These are phyloP conservation scores for Lepidurus apus DNA, from an alignment of 1,140 invertebrate species.

Conservation along the genomic window DNA sequence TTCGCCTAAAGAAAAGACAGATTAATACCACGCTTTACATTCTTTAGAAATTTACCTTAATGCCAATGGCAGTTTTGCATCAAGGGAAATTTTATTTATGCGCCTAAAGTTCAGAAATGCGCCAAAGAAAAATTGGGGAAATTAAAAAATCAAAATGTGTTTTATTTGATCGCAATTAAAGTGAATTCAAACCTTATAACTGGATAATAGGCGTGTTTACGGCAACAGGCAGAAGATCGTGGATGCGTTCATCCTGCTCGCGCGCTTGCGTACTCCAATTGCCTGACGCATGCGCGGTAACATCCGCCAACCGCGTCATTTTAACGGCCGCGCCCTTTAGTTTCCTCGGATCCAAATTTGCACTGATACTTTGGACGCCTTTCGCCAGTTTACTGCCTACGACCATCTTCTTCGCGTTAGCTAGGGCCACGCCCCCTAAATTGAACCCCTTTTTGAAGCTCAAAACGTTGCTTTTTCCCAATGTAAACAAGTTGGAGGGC, in stretches of 20 bases:
- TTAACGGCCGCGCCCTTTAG: conserved; percentile 49
- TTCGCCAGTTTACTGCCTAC: conserved; percentile 75
- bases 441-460: conserved; percentile 33
- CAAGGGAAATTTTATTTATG: too few relatives aligned
- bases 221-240: neutral
- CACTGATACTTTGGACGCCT: conserved; percentile 72
- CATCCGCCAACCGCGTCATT: neutral
- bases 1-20: neutral
- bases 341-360: conserved; percentile 74
- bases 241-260: neutral
- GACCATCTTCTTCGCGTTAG: conserved; percentile 38
- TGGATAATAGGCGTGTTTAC: conserved; percentile 14
- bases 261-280: neutral
- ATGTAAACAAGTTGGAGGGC: conserved; percentile 63
- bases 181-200: neutral
- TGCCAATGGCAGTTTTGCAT: neutral
- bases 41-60: neutral
- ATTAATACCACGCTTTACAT: neutral
- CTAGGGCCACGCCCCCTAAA: conserved; percentile 29
- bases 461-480: conserved; percentile 25
- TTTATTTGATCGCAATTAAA: neutral
- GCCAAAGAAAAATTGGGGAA: neutral
- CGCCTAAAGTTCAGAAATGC: too few relatives aligned
- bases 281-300: neutral
- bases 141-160: neutral